A percentile compares a stretch with the other conserved stretches of the same genome.
phyloP scores from a whole-genome alignment of 2,888 invertebrate species.

The Cactoblastis cactorum region DNA sequence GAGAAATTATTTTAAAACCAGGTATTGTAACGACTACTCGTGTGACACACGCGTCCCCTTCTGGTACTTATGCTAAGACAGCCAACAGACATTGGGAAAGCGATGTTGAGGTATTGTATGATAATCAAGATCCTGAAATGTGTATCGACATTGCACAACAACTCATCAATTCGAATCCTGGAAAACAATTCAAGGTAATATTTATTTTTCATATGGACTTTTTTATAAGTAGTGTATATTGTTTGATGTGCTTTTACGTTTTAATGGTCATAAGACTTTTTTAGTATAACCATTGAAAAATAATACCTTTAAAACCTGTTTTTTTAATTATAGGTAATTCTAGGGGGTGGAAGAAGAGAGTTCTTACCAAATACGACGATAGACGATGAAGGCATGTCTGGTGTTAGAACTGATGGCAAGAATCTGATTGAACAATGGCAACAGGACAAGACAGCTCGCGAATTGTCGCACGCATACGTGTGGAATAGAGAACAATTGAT shows the following conservation, averaged over 20 bases:
- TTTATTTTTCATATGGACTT: too few species aligned
- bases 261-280: too few species aligned
- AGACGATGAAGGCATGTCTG: conserved; percentile 70
- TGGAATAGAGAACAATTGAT: conserved; percentile 80
- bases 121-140: conserved; percentile 54
- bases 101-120: conserved; percentile 70
- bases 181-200: conserved; percentile 81
- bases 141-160: conserved; percentile 87
- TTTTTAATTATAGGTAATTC: conserved; percentile 70
- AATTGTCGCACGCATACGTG: conserved; percentile 63
- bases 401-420: conserved; percentile 76
- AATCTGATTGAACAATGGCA: conserved; percentile 85
- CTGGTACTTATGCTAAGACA: conserved; percentile 82
- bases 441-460: neutral
- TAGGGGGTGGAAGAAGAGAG: conserved; percentile 85
- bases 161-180: conserved; percentile 80
- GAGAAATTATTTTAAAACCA: conserved; percentile 20
- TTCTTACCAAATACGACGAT: conserved; percentile 73
- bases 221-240: too few species aligned
- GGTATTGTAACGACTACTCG: conserved; percentile 87
- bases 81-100: conserved; percentile 85
- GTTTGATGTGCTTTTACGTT: too few species aligned
- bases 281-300: too few species aligned
- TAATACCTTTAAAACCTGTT: too few species aligned
- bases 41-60: conserved; percentile 88